phyloP scores from a whole-genome alignment of 2,113 vertebrate genomes.

The Dendrocopos noguchii region DNA sequence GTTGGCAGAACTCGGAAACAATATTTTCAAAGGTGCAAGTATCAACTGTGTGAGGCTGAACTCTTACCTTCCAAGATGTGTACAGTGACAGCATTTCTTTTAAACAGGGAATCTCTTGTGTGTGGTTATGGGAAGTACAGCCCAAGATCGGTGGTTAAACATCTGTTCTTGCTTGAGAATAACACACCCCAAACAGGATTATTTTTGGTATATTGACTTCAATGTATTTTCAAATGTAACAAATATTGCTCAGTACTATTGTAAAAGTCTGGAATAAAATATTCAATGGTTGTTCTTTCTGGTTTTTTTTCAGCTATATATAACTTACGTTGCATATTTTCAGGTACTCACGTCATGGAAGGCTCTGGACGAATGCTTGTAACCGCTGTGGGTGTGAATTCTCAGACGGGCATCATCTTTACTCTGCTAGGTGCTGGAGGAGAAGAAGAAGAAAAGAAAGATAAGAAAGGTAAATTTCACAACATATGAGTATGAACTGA shows the following conservation, averaged over 20 bases:
- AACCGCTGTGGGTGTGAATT: conserved; percentile 95
- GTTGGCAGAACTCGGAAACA: not conserved
- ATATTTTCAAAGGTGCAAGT: not conserved
- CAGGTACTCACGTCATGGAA: conserved; percentile 99
- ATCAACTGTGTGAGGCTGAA: not conserved
- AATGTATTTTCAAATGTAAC: not conserved
- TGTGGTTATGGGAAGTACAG: not conserved
- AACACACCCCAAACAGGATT: not conserved
- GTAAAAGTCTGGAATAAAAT: not conserved
- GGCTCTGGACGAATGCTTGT: conserved; percentile 97
- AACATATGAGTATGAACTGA: not conserved
- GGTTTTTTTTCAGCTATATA: not conserved
- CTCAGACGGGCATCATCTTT: conserved; percentile 98
- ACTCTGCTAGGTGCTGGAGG: conserved; percentile 92
- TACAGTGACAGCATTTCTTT: not conserved
- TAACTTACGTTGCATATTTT: not conserved
- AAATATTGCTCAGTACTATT: not conserved
- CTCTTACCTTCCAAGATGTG: not conserved
- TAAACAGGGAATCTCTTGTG: not conserved
- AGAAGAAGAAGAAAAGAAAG: conserved; percentile 97
- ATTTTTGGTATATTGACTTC: not conserved
- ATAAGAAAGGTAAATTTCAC: conserved; percentile 91
- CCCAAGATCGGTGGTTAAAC: not conserved
- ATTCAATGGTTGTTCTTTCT: not conserved
- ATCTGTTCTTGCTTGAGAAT: not conserved